A percentile compares a stretch with the other conserved stretches of the same genome.
These are phyloP conservation scores for Amblyopsis rosae DNA, from an alignment of 2,113 vertebrate species.

Conservation along the genomic window DNA sequence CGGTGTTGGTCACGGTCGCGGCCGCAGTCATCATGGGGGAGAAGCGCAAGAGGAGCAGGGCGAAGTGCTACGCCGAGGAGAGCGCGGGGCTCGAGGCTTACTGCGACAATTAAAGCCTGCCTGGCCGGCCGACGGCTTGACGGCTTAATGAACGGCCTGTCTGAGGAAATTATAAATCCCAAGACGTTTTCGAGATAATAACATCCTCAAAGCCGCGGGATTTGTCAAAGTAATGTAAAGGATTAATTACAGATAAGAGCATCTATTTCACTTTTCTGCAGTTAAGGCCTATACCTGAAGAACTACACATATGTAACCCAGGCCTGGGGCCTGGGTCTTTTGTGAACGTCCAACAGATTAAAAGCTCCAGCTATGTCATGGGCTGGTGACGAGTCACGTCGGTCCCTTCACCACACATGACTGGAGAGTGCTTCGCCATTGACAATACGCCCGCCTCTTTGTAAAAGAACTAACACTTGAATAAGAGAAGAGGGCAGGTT, in stretches of 20 bases:
- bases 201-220: not conserved
- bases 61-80: slow-evolving; percentile 52
- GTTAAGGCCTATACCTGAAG: no score
- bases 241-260: not conserved
- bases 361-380: not conserved
- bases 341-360: not conserved
- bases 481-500: not conserved
- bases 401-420: not conserved
- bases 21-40: slow-evolving; percentile 66
- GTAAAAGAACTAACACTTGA: not conserved
- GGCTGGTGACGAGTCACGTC: no score
- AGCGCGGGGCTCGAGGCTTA: slow-evolving; percentile 9
- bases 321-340: not conserved
- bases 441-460: not conserved
- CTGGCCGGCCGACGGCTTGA: slow-evolving; percentile 5
- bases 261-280: no score
- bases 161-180: not conserved
- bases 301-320: no score
- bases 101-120: slow-evolving; percentile 34
- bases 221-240: not conserved
- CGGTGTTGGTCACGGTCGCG: slow-evolving; percentile 58
- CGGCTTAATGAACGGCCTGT: slow-evolving; percentile 23
- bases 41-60: slow-evolving; percentile 57
- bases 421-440: not conserved
- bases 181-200: not conserved